These are phyloP conservation scores for Hydropotes inermis DNA, from an alignment of 2,113 vertebrate species.

Conservation along the genomic window DNA sequence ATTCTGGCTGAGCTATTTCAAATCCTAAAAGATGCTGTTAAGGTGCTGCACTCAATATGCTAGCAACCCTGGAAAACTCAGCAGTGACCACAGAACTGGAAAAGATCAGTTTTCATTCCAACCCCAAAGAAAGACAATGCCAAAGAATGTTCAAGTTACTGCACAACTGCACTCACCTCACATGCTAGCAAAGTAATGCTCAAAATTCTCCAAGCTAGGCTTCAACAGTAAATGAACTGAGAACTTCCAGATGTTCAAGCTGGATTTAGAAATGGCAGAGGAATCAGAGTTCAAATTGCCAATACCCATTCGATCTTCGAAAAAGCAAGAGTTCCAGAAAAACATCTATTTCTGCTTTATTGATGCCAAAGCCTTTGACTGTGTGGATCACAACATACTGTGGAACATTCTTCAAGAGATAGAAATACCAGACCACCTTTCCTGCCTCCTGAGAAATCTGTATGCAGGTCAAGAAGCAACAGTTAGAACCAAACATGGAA, in stretches of 20 bases:
- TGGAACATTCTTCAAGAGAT: neutral
- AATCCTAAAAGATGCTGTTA: neutral
- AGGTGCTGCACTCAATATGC: neutral
- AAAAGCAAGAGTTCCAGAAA: neutral
- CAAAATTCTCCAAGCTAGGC: neutral
- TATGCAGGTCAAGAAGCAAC: neutral
- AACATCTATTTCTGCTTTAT: neutral
- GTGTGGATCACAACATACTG: neutral
- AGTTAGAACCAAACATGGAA: neutral
- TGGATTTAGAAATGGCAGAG: neutral
- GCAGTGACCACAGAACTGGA: neutral
- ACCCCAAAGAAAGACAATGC: neutral
- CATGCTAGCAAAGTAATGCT: neutral
- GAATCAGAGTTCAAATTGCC: neutral
- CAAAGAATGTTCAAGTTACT: neutral
- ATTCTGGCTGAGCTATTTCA: neutral
- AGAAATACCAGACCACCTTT: neutral
- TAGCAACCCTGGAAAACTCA: neutral
- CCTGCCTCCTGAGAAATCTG: neutral
- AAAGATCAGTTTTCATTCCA: neutral
- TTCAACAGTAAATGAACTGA: neutral
- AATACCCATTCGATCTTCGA: accelerated
- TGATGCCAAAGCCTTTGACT: neutral
- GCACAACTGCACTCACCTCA: neutral
- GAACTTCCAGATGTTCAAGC: neutral